Conservation (phyloP, 2,797 vertebrate species). For the Cyclopterus lumpus region DNA sequence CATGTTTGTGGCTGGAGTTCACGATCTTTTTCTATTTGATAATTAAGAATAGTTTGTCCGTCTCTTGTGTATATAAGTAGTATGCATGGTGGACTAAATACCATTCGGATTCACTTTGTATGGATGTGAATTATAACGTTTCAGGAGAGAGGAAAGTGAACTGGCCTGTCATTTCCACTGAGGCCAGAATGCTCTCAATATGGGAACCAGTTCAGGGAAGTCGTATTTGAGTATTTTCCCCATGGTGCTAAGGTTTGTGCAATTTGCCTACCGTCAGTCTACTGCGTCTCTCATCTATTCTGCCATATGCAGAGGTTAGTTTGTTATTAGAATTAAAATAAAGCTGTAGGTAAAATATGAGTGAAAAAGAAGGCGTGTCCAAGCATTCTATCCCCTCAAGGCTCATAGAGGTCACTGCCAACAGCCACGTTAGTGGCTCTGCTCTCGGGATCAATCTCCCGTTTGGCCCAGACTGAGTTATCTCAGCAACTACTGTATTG, state of each 20-base stretch:
- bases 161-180: constrained; percentile 20
- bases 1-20: background rate
- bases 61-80: background rate
- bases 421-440: background rate
- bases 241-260: constrained; percentile 5
- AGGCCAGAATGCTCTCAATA: constrained; percentile 27
- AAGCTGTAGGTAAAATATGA: constrained; percentile 4
- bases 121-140: constrained; percentile 15
- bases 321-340: constrained; percentile 35
- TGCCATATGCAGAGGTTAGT: background rate
- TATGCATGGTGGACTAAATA: background rate
- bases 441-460: background rate
- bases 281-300: background rate
- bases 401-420: background rate
- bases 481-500: background rate
- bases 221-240: constrained; percentile 29
- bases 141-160: constrained; percentile 18
- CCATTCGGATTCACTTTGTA: background rate
- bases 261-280: background rate
- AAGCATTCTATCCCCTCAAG: background rate
- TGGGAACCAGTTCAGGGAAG: constrained; percentile 52
- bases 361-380: background rate
- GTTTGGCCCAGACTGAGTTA: background rate
- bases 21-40: background rate
- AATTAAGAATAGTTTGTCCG: background rate